Percentiles rank a stretch among this genome's conserved stretches.
Conservation (phyloP, 2,888 invertebrate genomes). For the Apamea sordens region DNA sequence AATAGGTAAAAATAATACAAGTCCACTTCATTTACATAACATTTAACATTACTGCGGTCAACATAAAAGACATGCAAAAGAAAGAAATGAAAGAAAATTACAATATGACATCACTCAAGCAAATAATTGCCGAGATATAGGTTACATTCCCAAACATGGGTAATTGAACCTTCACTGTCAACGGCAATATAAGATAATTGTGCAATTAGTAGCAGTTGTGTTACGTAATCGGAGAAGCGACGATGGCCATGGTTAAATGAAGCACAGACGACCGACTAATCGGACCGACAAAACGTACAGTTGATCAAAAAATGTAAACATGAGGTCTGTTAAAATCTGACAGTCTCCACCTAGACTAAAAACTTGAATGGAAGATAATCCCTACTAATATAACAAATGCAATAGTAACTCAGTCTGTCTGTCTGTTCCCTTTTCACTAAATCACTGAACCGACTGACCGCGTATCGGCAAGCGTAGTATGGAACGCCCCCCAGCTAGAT, state of each 20-base stretch:
- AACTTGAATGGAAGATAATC: neutral
- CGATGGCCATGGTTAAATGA: constrained; percentile 48
- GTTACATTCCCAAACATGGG: constrained; percentile 62
- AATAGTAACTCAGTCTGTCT: neutral
- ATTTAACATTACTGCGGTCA: constrained; percentile 38
- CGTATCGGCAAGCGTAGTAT: too few relatives aligned
- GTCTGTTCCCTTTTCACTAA: neutral
- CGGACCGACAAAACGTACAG: neutral
- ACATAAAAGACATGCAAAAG: constrained; percentile 20
- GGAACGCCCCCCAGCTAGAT: too few relatives aligned
- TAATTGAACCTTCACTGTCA: constrained; percentile 71
- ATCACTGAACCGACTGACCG: neutral
- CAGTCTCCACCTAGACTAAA: neutral
- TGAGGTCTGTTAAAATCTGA: neutral
- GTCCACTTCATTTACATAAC: constrained; percentile 45
- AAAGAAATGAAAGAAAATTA: constrained; percentile 27
- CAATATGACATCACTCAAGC: constrained; percentile 44
- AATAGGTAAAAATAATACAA: constrained; percentile 33
- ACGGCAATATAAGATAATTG: constrained; percentile 74
- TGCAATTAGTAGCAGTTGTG: constrained; percentile 70
- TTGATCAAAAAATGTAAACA: neutral
- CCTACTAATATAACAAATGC: neutral
- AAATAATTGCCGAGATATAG: constrained; percentile 53
- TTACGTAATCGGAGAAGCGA: constrained; percentile 67
- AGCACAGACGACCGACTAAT: constrained; percentile 16